A percentile compares a stretch with the other conserved stretches of the same genome.
phyloP scores from a whole-genome alignment of 1,140 invertebrate genomes.

The Reticulitermes speratus region DNA sequence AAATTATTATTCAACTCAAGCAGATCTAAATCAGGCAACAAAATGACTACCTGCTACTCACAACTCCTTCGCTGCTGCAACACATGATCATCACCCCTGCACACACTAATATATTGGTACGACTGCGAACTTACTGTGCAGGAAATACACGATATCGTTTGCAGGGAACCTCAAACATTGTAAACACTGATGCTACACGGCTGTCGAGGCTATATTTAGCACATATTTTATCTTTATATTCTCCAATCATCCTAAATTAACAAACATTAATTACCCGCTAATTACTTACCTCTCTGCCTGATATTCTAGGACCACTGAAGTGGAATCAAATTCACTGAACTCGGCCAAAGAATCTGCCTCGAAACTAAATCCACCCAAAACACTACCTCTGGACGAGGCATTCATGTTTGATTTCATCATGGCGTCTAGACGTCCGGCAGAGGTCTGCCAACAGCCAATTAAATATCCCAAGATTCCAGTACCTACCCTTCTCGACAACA shows the following conservation, averaged over 20 bases:
- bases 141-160: neutral
- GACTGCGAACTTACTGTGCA: neutral
- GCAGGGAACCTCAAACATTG: neutral
- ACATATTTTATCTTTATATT: neutral
- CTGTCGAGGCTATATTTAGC: constrained; percentile 13
- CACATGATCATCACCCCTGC: neutral
- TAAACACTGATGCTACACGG: neutral
- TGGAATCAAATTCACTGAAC: constrained; percentile 58
- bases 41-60: neutral
- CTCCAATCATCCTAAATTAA: neutral
- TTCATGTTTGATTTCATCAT: constrained; percentile 35
- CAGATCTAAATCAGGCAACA: neutral
- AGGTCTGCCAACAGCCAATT: neutral
- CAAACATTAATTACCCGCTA: neutral
- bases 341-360: constrained; percentile 55
- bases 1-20: neutral
- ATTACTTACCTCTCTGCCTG: constrained; percentile 50
- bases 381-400: constrained; percentile 36
- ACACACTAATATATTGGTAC: neutral
- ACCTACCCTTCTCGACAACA: neutral
- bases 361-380: constrained; percentile 53
- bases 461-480: neutral
- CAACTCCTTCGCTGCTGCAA: neutral
- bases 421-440: neutral
- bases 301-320: constrained; percentile 53